Conservation (phyloP, 2,113 vertebrate species). For the Gasterosteus aculeatus region DNA sequence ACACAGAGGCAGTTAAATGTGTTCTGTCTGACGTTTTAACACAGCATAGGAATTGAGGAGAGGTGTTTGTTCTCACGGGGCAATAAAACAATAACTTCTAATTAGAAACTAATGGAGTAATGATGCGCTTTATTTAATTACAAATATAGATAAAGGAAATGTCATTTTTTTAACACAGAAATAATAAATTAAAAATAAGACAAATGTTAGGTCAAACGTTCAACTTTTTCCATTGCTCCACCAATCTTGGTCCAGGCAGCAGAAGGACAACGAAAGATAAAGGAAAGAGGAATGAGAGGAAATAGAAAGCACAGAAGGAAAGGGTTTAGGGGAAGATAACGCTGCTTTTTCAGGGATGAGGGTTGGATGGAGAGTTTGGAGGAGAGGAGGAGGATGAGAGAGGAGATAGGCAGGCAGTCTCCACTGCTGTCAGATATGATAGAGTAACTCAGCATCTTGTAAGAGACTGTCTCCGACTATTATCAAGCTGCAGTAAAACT, state of each 20-base stretch:
- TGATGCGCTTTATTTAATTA: neutral
- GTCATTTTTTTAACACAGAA: neutral
- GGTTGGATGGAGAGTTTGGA: slow-evolving; percentile 22
- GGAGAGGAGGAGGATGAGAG: slow-evolving; percentile 44
- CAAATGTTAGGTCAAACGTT: neutral
- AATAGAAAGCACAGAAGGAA: slow-evolving; percentile 11
- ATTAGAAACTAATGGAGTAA: neutral
- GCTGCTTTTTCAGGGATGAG: slow-evolving; percentile 22
- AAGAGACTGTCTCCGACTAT: slow-evolving; percentile 52
- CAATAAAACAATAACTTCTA: neutral
- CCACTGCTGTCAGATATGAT: slow-evolving; percentile 64
- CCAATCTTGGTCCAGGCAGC: neutral
- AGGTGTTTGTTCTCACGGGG: neutral
- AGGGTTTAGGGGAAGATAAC: slow-evolving; percentile 8
- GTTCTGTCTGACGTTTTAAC: slow-evolving; percentile 13
- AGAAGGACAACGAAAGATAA: neutral
- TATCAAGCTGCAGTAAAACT: slow-evolving; percentile 52
- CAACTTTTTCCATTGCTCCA: neutral
- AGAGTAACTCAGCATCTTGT: slow-evolving; percentile 50
- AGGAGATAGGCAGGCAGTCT: slow-evolving; percentile 64
- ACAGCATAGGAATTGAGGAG: neutral
- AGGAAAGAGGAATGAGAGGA: slow-evolving; percentile 12
- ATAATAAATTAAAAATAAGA: too few relatives aligned
- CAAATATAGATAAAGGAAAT: neutral
- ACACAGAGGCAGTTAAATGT: neutral